Conservation (phyloP, 2,113 vertebrate genomes). For the Hypomesus transpacificus region DNA sequence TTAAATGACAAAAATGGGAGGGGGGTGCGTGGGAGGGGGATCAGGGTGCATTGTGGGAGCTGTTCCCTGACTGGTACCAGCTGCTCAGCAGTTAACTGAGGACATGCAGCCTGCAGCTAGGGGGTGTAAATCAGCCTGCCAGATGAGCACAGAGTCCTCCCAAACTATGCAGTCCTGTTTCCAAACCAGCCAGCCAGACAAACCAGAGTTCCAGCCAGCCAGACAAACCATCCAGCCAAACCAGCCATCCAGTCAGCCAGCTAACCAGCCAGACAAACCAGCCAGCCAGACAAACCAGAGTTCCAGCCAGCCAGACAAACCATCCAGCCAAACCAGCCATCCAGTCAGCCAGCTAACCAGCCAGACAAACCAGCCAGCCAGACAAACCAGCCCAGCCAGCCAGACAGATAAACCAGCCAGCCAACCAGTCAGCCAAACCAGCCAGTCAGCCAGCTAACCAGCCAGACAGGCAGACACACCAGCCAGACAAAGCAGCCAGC, state of each 20-base stretch:
- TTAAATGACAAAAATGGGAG: not conserved
- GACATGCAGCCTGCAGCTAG: not conserved
- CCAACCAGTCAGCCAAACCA: not conserved
- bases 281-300: not conserved
- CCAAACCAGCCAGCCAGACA: not conserved
- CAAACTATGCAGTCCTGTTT: too few species aligned
- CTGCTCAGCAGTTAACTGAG: conserved; percentile 39
- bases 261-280: not conserved
- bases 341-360: not conserved
- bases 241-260: not conserved
- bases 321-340: not conserved
- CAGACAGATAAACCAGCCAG: not conserved
- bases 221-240: not conserved
- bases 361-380: not conserved
- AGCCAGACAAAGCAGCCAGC: not conserved
- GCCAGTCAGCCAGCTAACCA: not conserved
- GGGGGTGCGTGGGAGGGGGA: conserved; percentile 2
- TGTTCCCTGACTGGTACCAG: conserved; percentile 43
- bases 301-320: not conserved
- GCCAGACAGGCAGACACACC: not conserved
- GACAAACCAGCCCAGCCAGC: not conserved
- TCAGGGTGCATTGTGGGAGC: conserved; percentile 41
- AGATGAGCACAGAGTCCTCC: too few species aligned
- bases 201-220: not conserved
- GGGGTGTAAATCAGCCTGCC: not conserved